Base-by-base conservation (phyloP, 1,140 invertebrate species). In the Drosophila prosaltans region DNA sequence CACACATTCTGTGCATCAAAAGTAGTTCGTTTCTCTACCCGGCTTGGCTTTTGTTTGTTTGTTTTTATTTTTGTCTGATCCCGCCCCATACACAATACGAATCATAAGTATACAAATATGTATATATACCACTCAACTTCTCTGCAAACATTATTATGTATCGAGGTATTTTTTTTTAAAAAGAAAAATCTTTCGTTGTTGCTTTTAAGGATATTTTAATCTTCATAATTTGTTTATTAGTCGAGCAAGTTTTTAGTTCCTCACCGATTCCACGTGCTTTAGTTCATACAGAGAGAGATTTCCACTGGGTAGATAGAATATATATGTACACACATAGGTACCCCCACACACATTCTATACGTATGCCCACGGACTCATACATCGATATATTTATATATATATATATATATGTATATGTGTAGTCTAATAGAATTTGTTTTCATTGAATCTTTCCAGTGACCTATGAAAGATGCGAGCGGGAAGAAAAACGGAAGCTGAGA, bases 381-480 rank as follows among this genome's bases (percentile, higher is more conserved):
- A 59, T 36, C 32, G 32, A 57, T 28, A 28, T 28, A 28, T 4
- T 10, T 26, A 61, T 39, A 55, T 39, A n/a, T 11, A 26, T 24
- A 16, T 39, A 59, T 39, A 9, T 30, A 57, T 16, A 8, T 21
- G 21, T 2, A 21, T 32, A 60, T 16, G 28, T 36, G 16, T 32
- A 36, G 36, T 39, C 21, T 59, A 59, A 16, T 11, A 30, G 51
- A 57, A 40, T 63, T 65, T 48, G 30, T 66, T 68, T 79, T 72
- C 16, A 45, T 57, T 41, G 5, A 63, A 48, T 62, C 43, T 61
- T 80, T 80, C 16, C 55, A 80, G 78, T 74, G 75, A 81, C 69
- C 63, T 67, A 78, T 84, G 81, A 89, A 89, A 89, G 72, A 89
- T 89, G 84, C 84, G 78, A 84, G 80, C 74, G 80, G 84, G 78